Base-by-base conservation (phyloP, 1,140 invertebrate species). In the Carposina sasakii region DNA sequence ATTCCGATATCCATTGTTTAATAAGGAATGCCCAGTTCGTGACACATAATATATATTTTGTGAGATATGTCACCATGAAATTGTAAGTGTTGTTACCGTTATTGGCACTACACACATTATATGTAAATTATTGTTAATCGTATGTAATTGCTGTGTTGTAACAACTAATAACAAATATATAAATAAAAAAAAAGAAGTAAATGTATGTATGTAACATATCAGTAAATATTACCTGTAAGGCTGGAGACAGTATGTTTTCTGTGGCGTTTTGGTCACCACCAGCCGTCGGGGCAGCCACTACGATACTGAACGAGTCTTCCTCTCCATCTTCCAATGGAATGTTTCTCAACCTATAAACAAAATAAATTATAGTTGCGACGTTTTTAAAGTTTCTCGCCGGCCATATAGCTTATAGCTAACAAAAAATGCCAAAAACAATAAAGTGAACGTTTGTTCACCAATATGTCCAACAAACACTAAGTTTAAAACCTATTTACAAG, bases 311-410 rank as follows among this genome's bases (percentile, higher is more conserved):
- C 0, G 82, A 85, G 49, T 94, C 93, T 65, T 96, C 95, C 60
- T 99, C 97, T 3, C 90, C 89, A 71, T 98, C 97, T 74, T 99
- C 97, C 36, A 99, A 74, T 1, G 96, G 93, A 63, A 98, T 96
- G 73, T 94, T 94, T 53, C 90, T 90, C 52, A 99, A 84, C 48
- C 93, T 89, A 57, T 78, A 60, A n/a, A 40, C 15, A 55, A 34
- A 42, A 20, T 33, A 41, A 42, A 45, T 21, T 24, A 28, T 39
- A 28, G 24, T 28, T 6, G 12, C 12, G 6, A 12, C 24, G 13
- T n/a, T 28, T 28, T 6, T 28, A 12, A 28, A 5, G 6, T 28
- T 12, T 28, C 6, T 12, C 6, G 24, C 12, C 24, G 24, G 6
- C 24, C 24, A 28, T 28, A 28, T 28, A 12, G 24, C 12, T 28